Evolutionary conservation across 1,140 invertebrate species (phyloP).

Genomic region (Brachionus manjavacas): DNA sequence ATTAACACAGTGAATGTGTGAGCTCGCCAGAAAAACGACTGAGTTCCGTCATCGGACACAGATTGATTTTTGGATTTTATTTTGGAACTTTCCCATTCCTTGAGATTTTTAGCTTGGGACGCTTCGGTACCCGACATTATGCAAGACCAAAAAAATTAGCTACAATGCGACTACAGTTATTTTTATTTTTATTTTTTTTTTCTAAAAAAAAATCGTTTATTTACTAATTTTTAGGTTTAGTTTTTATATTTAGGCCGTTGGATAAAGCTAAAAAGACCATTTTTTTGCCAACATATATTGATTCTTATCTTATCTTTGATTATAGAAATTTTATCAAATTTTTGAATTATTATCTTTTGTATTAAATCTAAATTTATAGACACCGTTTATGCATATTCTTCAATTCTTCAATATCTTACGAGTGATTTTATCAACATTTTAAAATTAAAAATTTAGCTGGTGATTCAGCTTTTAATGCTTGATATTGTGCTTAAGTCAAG

Average conservation of each 20-base stretch:
- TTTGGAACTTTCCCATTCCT: slow-evolving; percentile 26
- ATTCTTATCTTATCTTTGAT: slow-evolving; percentile 5
- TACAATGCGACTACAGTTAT: background rate
- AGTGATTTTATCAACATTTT: background rate
- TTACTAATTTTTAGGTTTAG: background rate
- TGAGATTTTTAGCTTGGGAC: background rate
- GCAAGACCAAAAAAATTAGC: background rate
- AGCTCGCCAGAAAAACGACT: slow-evolving; percentile 41
- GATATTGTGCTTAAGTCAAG: background rate
- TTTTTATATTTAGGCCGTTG: background rate
- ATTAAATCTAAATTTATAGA: background rate
- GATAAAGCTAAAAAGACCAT: background rate
- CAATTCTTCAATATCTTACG: background rate
- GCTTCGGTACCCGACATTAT: background rate
- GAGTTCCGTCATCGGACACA: slow-evolving; percentile 32
- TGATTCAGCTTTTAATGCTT: background rate
- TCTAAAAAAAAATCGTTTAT: background rate
- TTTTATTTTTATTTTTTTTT: background rate
- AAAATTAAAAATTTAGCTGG: background rate
- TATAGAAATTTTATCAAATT: background rate
- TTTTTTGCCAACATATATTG: background rate
- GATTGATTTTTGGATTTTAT: slow-evolving; percentile 37
- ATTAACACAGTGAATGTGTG: slow-evolving; percentile 34
- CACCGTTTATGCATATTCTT: background rate
- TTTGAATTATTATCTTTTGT: background rate